phyloP scores from a whole-genome alignment of 2,797 vertebrate species.

The Zenarchopterus dispar region DNA sequence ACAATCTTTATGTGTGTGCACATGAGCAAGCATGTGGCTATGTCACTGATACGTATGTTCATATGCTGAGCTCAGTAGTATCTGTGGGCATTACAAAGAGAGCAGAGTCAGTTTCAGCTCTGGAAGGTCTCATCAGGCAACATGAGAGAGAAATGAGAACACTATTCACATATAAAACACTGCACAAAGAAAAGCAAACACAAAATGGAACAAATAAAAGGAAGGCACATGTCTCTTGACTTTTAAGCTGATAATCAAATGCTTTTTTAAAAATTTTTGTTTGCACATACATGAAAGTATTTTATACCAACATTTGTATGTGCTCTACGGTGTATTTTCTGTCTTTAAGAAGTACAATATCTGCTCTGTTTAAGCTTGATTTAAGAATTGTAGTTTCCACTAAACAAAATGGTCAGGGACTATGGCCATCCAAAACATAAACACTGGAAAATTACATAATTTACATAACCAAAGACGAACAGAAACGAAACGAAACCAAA shows the following conservation, averaged over 20 bases:
- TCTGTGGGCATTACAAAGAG: constrained; percentile 47
- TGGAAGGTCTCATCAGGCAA: constrained; percentile 66
- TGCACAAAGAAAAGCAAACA: constrained; percentile 70
- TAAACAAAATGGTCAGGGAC: constrained; percentile 67
- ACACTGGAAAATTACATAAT: constrained; percentile 67
- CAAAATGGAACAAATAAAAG: constrained; percentile 52
- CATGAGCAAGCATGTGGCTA: not conserved
- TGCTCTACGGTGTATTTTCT: not conserved
- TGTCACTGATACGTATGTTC: not conserved
- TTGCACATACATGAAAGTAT: constrained; percentile 6
- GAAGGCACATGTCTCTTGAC: constrained; percentile 69
- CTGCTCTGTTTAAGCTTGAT: constrained; percentile 4
- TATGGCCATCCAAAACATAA: constrained; percentile 70
- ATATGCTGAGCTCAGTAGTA: not conserved
- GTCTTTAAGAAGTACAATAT: constrained; percentile 3
- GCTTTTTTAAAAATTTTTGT: not conserved
- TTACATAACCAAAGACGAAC: constrained; percentile 55
- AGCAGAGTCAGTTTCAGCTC: constrained; percentile 62
- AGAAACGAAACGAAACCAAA: constrained; percentile 56
- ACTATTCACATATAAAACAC: constrained; percentile 78
- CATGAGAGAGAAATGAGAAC: constrained; percentile 83
- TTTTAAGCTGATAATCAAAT: constrained; percentile 24
- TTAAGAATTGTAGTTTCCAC: constrained; percentile 45
- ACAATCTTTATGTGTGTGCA: constrained; percentile 11
- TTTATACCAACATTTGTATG: constrained; percentile 4